Percentiles rank a stretch among this genome's conserved stretches.
phyloP scores from a whole-genome alignment of 2,113 vertebrate genomes.

The Psammodynastes pulverulentus region DNA sequence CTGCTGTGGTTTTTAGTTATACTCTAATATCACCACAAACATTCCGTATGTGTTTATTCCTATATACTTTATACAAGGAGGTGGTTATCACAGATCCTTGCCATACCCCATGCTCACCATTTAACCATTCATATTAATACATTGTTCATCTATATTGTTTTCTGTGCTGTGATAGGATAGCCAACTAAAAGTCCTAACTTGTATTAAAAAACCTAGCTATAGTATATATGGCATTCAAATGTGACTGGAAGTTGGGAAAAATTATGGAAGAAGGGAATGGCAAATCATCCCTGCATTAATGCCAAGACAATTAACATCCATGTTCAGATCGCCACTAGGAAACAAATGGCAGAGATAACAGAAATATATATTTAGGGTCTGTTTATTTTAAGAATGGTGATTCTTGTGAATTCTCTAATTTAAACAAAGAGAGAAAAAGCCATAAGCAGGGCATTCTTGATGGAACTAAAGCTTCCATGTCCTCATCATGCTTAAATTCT shows the following conservation, averaged over 20 bases:
- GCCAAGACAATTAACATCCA: background rate
- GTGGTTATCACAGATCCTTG: background rate
- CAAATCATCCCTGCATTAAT: background rate
- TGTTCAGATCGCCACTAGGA: background rate
- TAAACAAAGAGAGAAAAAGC: background rate
- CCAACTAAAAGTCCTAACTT: background rate
- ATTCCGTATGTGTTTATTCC: background rate
- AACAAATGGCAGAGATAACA: background rate
- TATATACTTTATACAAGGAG: background rate
- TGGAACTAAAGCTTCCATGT: background rate
- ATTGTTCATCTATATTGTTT: constrained; percentile 16
- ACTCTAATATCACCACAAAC: background rate
- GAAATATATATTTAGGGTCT: background rate
- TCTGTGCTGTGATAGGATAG: background rate
- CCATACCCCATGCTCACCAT: background rate
- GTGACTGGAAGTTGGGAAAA: background rate
- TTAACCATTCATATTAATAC: background rate
- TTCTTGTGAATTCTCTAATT: background rate
- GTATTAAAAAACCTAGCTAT: background rate
- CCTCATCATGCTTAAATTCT: background rate
- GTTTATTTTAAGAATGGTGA: background rate
- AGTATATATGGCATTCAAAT: background rate
- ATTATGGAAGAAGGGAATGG: background rate
- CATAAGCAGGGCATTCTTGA: background rate
- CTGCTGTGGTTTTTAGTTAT: background rate